phyloP scores from a whole-genome alignment of 2,797 vertebrate genomes.

The Leptodactylus fallax region DNA sequence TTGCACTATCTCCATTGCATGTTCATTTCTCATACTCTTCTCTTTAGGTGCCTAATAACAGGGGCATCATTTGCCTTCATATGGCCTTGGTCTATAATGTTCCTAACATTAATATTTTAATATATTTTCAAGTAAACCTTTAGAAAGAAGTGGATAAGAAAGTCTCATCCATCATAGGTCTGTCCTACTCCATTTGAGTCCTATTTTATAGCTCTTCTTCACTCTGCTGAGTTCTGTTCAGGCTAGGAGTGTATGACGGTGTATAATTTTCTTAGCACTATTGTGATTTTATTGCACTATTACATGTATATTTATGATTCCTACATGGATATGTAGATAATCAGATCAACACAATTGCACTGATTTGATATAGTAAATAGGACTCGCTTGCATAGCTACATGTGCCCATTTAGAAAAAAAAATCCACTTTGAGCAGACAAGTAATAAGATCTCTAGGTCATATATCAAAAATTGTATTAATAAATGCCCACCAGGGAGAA shows the following conservation, averaged over 20 bases:
- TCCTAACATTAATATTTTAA: neutral
- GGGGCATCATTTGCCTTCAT: neutral
- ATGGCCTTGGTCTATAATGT: neutral
- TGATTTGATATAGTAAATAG: neutral
- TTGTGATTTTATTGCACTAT: conserved; percentile 41
- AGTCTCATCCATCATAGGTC: too few relatives aligned
- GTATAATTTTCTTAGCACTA: conserved; percentile 18
- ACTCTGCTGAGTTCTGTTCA: neutral
- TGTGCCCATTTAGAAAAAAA: neutral
- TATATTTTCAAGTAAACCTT: neutral
- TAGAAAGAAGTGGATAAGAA: too few relatives aligned
- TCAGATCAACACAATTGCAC: neutral
- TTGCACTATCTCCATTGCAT: neutral
- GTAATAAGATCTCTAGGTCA: neutral
- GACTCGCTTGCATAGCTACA: neutral
- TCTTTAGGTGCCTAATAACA: neutral
- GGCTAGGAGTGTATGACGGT: too few relatives aligned
- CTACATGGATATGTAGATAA: neutral
- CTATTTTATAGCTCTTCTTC: neutral
- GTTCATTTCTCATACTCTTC: neutral
- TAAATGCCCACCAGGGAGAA: neutral
- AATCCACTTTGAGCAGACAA: too few relatives aligned
- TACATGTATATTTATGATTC: conserved; percentile 18
- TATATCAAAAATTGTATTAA: neutral
- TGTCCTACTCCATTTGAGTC: too few relatives aligned